These are phyloP conservation scores for Patella pellucida DNA, from an alignment of 2,888 invertebrate species.

Conservation along the genomic window DNA sequence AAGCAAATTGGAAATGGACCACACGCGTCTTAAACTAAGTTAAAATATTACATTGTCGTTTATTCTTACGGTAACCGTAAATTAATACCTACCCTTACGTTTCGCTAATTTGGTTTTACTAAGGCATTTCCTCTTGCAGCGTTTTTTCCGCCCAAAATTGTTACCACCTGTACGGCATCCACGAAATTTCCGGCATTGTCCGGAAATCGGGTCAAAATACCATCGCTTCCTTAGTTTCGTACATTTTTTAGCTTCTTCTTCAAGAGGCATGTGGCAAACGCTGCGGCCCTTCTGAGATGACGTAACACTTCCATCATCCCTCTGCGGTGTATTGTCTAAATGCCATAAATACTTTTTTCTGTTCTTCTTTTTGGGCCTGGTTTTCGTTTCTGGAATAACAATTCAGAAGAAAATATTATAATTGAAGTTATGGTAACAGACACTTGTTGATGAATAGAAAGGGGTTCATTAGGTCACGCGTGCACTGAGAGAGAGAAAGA, in stretches of 20 bases:
- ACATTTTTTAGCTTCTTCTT: conserved; percentile 40
- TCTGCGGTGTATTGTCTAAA: neutral
- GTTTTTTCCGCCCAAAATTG: conserved; percentile 42
- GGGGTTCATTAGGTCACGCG: too few species aligned
- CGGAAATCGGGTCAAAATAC: conserved; percentile 43
- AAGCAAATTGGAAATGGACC: too few species aligned
- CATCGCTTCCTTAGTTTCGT: conserved; percentile 39
- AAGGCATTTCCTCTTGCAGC: conserved; percentile 44
- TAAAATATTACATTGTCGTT: too few species aligned
- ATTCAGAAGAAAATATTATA: too few species aligned
- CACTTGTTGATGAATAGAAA: too few species aligned
- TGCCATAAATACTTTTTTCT: conserved; percentile 1
- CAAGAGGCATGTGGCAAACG: conserved; percentile 38
- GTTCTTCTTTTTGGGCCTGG: neutral
- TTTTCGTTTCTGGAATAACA: neutral
- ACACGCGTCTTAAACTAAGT: too few species aligned
- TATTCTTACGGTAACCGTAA: neutral
- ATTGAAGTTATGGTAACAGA: too few species aligned
- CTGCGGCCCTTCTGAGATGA: conserved; percentile 22
- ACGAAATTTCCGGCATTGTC: conserved; percentile 40
- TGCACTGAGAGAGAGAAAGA: too few species aligned
- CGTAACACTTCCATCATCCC: conserved; percentile 22
- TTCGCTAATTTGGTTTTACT: conserved; percentile 14
- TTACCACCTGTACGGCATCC: conserved; percentile 47
- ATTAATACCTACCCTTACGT: neutral